These are phyloP conservation scores for Esperia sulphurella DNA, from an alignment of 2,888 invertebrate species.

Conservation along the genomic window DNA sequence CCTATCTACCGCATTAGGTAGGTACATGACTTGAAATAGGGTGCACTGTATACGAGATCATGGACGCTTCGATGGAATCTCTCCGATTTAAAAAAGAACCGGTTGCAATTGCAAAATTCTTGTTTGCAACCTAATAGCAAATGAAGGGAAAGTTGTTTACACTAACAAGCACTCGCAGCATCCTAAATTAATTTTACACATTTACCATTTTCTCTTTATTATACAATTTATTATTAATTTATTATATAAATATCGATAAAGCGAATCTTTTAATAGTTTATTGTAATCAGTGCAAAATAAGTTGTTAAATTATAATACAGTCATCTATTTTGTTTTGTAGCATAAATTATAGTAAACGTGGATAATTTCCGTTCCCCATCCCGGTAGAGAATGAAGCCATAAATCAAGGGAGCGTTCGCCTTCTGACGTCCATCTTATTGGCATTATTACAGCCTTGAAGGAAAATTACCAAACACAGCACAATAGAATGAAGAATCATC, in stretches of 20 bases:
- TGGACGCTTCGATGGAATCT: no score
- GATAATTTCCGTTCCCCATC: constrained; percentile 21
- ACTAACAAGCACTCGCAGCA: no score
- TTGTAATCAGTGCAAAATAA: not conserved
- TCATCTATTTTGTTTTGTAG: constrained; percentile 15
- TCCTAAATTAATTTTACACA: no score
- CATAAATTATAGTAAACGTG: constrained; percentile 24
- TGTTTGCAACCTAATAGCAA: no score
- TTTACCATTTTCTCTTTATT: no score
- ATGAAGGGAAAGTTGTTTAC: no score
- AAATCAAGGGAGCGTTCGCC: constrained; percentile 33
- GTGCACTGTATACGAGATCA: no score
- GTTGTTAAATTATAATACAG: not conserved
- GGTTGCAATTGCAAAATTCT: no score
- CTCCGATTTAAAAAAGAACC: no score
- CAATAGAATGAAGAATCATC: constrained; percentile 4
- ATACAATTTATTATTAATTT: no score
- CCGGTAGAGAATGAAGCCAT: constrained; percentile 35
- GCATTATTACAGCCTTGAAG: constrained; percentile 22
- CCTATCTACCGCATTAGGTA: no score
- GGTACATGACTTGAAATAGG: no score
- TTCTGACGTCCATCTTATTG: constrained; percentile 36
- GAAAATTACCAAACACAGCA: constrained; percentile 3
- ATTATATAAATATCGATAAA: not conserved
- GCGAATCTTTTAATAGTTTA: not conserved